Evolutionary conservation across 2,888 invertebrate species (phyloP).

Genomic region (Orthonevra nobilis): DNA sequence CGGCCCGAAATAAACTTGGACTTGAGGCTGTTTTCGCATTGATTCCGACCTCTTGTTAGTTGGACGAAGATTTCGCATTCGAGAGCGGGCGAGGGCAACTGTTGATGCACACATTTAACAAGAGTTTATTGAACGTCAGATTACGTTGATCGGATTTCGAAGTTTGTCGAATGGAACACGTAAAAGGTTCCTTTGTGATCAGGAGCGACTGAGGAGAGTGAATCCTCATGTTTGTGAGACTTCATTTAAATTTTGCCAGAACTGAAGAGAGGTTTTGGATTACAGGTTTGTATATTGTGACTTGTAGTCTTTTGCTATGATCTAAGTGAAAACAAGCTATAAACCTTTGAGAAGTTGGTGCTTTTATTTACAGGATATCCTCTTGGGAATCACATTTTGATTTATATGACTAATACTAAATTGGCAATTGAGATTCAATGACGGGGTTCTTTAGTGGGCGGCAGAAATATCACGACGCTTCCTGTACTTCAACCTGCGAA

Average conservation of each 20-base stretch:
- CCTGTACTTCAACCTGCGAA: constrained; percentile 74
- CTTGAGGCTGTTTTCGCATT: constrained; percentile 14
- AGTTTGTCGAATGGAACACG: not conserved
- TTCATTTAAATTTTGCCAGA: too few species aligned
- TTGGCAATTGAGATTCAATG: constrained; percentile 4
- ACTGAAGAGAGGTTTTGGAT: too few species aligned
- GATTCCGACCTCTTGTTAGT: constrained; percentile 14
- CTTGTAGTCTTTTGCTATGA: too few species aligned
- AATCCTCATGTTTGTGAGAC: too few species aligned
- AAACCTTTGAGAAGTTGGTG: not conserved
- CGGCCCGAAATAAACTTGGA: constrained; percentile 8
- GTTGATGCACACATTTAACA: not conserved
- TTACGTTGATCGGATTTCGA: constrained; percentile 1
- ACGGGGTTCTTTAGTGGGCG: constrained; percentile 19
- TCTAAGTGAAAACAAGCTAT: too few species aligned
- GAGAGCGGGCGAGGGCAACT: not conserved
- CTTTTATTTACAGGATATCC: constrained; percentile 17
- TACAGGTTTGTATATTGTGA: too few species aligned
- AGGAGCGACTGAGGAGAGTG: too few species aligned
- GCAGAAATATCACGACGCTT: constrained; percentile 75
- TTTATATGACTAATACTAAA: constrained; percentile 6
- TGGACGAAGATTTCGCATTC: constrained; percentile 6
- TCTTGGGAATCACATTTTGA: constrained; percentile 13
- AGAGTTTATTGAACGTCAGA: not conserved
- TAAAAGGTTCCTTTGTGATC: not conserved